Base-by-base conservation (phyloP, 2,797 vertebrate species). In the Pygocentrus nattereri region DNA sequence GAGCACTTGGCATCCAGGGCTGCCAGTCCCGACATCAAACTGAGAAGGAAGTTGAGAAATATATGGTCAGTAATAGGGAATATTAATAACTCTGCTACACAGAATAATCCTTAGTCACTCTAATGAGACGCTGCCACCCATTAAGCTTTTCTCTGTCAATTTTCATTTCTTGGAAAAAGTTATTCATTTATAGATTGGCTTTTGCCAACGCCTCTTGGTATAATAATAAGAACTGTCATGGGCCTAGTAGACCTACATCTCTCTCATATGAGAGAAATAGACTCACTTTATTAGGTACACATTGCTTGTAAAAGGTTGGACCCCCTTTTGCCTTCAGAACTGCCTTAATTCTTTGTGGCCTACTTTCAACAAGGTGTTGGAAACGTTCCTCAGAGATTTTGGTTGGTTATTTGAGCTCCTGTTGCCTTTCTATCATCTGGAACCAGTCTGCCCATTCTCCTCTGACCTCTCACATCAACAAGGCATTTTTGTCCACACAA, bases 1-100 rank as follows among this genome's bases (percentile, higher is more conserved):
- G 98, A 98, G 52, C 97, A 98, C 92, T 99, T 99, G 83, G 98
- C 96, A 25, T 99, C 98, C 86, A 99, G 92, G 41, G 98, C 97
- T 73, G 98, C 97, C 0, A 99, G 94, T 71, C 98, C 97, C 0
- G 97, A 99, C 97, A 99, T 98, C 92, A 99, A 92, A 91, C 98
- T 99, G 88, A 12, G 61, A 41, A 38, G 19, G 59, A 38, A 38
- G 7, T 1, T 19, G 18, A 65, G 31, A 38, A 38, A 65, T 8
- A 64, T 3, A 31, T 38, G 16, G 25, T 62, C 56, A 59, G 58
- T 13, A 61, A 74, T n/a, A 38, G 23, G 21, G 11, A 74, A 25
- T 10, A 23, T 23, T 19, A 34, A 25, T 54, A 34, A 52, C 31
- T 0, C 58, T 23, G 7, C 16, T 23, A 2, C 8, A 10, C 41